These are phyloP conservation scores for Boulengerochromis microlepis DNA, from an alignment of 2,113 vertebrate genomes.

Conservation along the genomic window DNA sequence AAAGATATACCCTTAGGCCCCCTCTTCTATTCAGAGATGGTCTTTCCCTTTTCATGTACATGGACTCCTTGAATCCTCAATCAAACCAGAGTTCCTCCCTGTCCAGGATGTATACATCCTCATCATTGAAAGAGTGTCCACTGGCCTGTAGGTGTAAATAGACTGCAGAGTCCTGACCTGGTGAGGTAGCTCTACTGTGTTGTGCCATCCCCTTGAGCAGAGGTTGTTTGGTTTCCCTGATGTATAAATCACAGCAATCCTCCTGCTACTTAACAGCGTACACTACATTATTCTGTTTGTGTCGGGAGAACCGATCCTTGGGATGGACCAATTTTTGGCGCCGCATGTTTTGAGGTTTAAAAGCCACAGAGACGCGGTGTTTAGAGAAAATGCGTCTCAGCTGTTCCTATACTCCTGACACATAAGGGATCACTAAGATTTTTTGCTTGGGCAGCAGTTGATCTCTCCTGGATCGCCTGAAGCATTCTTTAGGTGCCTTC, in stretches of 20 bases:
- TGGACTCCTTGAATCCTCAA: background rate
- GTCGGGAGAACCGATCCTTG: accelerated
- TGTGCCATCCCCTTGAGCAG: background rate
- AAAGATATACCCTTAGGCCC: background rate
- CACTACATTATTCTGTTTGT: background rate
- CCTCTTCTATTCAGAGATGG: background rate
- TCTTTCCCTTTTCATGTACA: background rate
- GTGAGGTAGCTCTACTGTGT: background rate
- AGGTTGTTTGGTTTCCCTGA: background rate
- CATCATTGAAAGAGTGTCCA: background rate
- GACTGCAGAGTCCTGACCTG: background rate
- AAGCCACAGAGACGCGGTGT: background rate
- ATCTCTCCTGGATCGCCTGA: accelerated
- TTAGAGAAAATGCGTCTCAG: background rate
- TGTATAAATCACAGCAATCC: background rate
- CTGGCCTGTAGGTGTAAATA: background rate
- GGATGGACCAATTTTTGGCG: background rate
- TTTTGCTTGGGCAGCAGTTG: background rate
- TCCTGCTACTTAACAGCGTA: background rate
- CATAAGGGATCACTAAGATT: background rate
- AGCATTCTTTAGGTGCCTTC: background rate
- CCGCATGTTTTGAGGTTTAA: background rate
- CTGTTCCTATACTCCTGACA: background rate
- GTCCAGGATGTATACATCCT: background rate
- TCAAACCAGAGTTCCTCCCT: background rate